These are phyloP conservation scores for Sabatieria punctata DNA, from an alignment of 2,888 invertebrate species.

Conservation along the genomic window DNA sequence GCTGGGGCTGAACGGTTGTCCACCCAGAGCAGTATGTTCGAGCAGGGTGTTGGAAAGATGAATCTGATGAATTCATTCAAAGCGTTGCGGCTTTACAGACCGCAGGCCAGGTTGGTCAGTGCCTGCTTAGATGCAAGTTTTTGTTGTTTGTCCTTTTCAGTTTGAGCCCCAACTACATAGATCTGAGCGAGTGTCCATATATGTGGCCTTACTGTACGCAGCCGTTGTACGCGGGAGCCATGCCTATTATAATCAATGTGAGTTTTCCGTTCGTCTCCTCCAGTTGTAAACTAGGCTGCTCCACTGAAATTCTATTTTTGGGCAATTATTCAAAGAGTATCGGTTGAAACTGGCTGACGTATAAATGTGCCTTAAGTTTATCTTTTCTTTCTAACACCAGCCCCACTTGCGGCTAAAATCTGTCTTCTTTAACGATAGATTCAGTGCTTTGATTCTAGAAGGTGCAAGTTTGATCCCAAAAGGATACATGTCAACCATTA, in stretches of 20 bases:
- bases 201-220: conserved; percentile 99
- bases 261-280: no score
- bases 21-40: conserved; percentile 73
- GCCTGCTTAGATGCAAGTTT: background rate
- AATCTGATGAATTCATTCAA: conserved; percentile 75
- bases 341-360: background rate
- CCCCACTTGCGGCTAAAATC: no score
- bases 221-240: conserved; percentile 66
- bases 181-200: conserved; percentile 82
- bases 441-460: no score
- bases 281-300: no score
- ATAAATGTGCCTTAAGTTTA: no score
- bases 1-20: conserved; percentile 61
- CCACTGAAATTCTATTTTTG: no score
- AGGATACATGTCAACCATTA: no score
- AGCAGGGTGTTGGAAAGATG: conserved; percentile 85
- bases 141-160: conserved; percentile 18
- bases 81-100: conserved; percentile 45
- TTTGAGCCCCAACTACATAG: conserved; percentile 58
- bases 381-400: no score
- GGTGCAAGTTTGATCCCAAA: no score
- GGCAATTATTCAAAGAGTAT: no score
- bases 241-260: conserved; percentile 71
- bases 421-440: no score
- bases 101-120: conserved; percentile 41